Evolutionary conservation across 1,140 invertebrate species (phyloP), one percentile per base, ranked within the genome.

Genomic region (Leptinotarsa defecta): DNA sequence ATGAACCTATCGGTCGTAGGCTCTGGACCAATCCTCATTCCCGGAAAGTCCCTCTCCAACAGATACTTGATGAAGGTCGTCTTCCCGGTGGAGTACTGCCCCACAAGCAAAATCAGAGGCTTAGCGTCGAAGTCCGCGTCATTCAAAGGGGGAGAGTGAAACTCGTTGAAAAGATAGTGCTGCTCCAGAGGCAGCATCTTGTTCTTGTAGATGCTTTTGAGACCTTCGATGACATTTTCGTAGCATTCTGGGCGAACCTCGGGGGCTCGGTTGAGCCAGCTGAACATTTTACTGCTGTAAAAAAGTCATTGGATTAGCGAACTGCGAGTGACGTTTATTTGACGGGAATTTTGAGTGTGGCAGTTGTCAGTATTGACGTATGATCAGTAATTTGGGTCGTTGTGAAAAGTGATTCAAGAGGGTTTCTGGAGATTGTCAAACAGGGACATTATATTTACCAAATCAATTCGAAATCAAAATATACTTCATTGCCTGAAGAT

Each of bases 31-130:
- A 92, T 92, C 67, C 90, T 83, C 77, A 92, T 91, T 4, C 91
- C 91, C 8, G 91, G 91, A 82, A 91, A 92, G 74, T 92, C 90
- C 79, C 88, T 86, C 78, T 91, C 90, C 22, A 92, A 81, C 24
- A 92, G 81, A 81, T 91, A 91, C 72, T 89, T 87, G 74, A 94
- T 94, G 81, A 93, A 92, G 4, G 92, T 93, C 15, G 92, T 94
- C 85, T 94, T 94, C 27, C 92, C 92, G 2, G 92, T 93, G 3
- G 92, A 93, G 84, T 94, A 94, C 83, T 94, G 92, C 20, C 92
- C 92, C 34, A 94, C 90, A 13, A 94, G 84, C 27, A 94, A 81
- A 67, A 94, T 90, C 89, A 94, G 90, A 1, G 93, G 93, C 80
- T 92, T 93, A 3, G 91, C 90, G 81, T 92, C 91, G 83, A 94